These are phyloP conservation scores for Semaprochilodus insignis DNA, from an alignment of 2,797 vertebrate species.

Conservation along the genomic window DNA sequence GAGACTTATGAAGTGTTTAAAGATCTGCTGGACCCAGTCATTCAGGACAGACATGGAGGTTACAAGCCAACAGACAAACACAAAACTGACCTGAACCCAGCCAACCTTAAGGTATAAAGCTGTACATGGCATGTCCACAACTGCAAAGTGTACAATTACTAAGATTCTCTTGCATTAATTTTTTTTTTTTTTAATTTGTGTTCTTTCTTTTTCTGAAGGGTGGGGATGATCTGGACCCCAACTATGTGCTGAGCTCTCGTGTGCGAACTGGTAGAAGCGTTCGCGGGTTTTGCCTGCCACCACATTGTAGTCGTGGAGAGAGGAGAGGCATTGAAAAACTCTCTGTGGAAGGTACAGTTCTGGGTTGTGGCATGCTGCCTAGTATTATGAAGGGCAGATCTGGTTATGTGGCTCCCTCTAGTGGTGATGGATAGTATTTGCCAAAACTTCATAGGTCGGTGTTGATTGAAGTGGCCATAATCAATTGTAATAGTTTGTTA, in stretches of 20 bases:
- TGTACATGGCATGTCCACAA: background rate
- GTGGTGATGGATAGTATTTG: slow-evolving; percentile 44
- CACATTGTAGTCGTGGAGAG: slow-evolving; percentile 95
- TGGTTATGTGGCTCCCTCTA: slow-evolving; percentile 56
- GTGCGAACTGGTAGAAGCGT: slow-evolving; percentile 95
- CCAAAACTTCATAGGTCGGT: background rate
- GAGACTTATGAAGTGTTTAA: slow-evolving; percentile 91
- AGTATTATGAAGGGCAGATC: background rate
- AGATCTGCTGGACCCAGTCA: slow-evolving; percentile 90
- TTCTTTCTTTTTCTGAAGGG: slow-evolving; percentile 76
- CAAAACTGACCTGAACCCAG: slow-evolving; percentile 91
- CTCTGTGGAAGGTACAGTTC: slow-evolving; percentile 86
- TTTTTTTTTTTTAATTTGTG: too few species aligned
- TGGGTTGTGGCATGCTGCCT: background rate
- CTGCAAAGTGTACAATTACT: background rate
- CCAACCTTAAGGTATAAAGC: slow-evolving; percentile 86
- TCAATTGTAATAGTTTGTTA: background rate
- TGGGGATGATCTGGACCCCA: slow-evolving; percentile 92
- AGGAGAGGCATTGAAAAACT: slow-evolving; percentile 90
- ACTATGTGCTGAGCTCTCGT: slow-evolving; percentile 93
- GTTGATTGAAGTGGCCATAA: background rate
- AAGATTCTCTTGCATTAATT: background rate
- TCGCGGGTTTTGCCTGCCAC: slow-evolving; percentile 93
- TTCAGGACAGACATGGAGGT: slow-evolving; percentile 91
- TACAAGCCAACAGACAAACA: slow-evolving; percentile 96